Conservation (phyloP, 2,113 vertebrate species). For the Asarcornis scutulata region DNA sequence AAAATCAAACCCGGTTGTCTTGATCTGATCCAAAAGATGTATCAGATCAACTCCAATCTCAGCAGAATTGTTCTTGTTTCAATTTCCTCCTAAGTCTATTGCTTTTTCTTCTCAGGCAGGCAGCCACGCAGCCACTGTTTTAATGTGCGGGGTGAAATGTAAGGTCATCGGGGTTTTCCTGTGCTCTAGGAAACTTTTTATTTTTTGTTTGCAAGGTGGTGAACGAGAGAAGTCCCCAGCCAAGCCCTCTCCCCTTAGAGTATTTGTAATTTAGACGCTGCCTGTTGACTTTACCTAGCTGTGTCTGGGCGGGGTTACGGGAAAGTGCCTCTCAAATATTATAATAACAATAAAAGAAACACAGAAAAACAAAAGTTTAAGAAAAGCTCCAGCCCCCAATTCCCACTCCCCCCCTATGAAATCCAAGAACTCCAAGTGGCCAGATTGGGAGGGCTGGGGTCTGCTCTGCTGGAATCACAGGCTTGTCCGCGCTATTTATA, state of each 20-base stretch:
- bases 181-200: not conserved
- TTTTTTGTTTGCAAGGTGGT: not conserved
- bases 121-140: conserved; percentile 17
- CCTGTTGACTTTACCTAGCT: conserved; percentile 8
- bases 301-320: not conserved
- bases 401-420: not conserved
- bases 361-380: not conserved
- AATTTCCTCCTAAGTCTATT: conserved; percentile 48
- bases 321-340: not conserved
- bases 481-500: not conserved
- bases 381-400: not conserved
- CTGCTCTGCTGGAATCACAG: not conserved
- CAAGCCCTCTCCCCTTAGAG: not conserved
- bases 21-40: conserved; percentile 48
- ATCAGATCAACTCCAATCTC: not conserved
- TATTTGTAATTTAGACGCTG: not conserved
- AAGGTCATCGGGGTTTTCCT: conserved; percentile 5
- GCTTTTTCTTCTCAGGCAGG: conserved; percentile 14
- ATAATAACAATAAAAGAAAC: too few species aligned
- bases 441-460: not conserved
- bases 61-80: conserved; percentile 50
- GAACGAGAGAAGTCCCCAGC: not conserved
- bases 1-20: conserved; percentile 61
- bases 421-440: not conserved
- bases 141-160: not conserved